Conservation (phyloP, 1,140 invertebrate genomes). For the Solen grandis region DNA sequence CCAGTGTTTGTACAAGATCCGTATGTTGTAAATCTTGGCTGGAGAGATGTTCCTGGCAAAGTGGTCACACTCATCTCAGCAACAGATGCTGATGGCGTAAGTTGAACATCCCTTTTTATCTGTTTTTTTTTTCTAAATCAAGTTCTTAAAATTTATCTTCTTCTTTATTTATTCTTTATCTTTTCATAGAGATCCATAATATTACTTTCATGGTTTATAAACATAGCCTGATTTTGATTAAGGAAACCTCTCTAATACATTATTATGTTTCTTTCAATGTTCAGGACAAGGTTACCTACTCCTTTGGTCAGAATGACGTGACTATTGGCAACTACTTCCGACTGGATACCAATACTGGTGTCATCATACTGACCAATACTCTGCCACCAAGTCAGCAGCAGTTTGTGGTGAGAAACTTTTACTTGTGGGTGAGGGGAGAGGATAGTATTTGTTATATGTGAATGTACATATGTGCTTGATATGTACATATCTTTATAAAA, state of each 20-base stretch:
- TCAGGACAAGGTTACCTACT: slow-evolving; percentile 35
- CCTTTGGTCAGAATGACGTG: slow-evolving; percentile 2
- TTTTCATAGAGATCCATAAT: too few species aligned
- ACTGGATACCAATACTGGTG: slow-evolving; percentile 19
- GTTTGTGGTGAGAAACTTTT: slow-evolving; percentile 18
- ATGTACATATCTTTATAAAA: too few species aligned
- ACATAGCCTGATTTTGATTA: too few species aligned
- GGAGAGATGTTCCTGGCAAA: slow-evolving; percentile 18
- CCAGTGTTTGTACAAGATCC: slow-evolving; percentile 23
- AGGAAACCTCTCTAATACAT: too few species aligned
- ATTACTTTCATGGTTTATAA: too few species aligned
- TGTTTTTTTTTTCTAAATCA: background rate
- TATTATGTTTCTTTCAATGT: background rate
- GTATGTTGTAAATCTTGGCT: slow-evolving; percentile 9
- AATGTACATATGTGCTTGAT: too few species aligned
- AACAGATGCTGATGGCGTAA: slow-evolving; percentile 39
- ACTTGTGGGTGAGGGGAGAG: too few species aligned
- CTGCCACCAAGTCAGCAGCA: background rate
- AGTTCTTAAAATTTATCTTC: background rate
- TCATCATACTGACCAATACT: background rate
- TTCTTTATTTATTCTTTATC: too few species aligned
- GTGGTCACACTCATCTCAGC: background rate
- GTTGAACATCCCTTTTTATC: background rate
- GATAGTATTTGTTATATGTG: too few species aligned
- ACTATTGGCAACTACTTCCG: slow-evolving; percentile 10